Percentiles rank a stretch among this genome's conserved stretches.
These are phyloP conservation scores for Schizotus pectinicornis DNA, from an alignment of 2,888 invertebrate species.

Conservation along the genomic window DNA sequence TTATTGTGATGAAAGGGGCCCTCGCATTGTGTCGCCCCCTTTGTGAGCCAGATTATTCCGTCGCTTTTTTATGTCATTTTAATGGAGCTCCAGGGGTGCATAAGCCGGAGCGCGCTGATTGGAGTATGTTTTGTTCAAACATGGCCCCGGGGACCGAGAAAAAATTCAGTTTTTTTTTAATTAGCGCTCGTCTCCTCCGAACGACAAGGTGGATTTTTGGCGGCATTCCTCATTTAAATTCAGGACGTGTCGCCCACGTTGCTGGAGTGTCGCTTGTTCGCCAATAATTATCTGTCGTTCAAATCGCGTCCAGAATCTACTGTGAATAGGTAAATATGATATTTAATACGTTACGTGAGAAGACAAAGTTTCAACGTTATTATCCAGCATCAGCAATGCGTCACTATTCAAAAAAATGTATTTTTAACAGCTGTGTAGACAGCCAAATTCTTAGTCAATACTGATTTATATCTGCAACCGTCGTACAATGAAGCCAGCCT, in stretches of 20 bases:
- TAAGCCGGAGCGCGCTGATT: conserved; percentile 27
- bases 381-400: neutral
- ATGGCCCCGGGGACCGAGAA: conserved; percentile 23
- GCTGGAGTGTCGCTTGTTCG: too few relatives aligned
- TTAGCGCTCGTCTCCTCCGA: conserved; percentile 7
- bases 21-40: conserved; percentile 45
- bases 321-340: too few relatives aligned
- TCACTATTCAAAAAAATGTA: neutral
- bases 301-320: too few relatives aligned
- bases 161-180: conserved; percentile 23
- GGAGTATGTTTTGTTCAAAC: conserved; percentile 30
- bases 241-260: too few relatives aligned
- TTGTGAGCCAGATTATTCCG: conserved; percentile 52
- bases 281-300: too few relatives aligned
- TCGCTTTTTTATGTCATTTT: conserved; percentile 50
- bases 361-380: neutral
- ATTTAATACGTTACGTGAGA: too few relatives aligned
- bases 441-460: too few relatives aligned
- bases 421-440: neutral
- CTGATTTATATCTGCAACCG: too few relatives aligned
- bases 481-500: neutral
- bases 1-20: conserved; percentile 49
- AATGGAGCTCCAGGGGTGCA: conserved; percentile 44
- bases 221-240: too few relatives aligned
- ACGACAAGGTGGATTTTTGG: too few relatives aligned